phyloP scores from a whole-genome alignment of 2,888 invertebrate genomes.

The Stenolophus ochropezus region DNA sequence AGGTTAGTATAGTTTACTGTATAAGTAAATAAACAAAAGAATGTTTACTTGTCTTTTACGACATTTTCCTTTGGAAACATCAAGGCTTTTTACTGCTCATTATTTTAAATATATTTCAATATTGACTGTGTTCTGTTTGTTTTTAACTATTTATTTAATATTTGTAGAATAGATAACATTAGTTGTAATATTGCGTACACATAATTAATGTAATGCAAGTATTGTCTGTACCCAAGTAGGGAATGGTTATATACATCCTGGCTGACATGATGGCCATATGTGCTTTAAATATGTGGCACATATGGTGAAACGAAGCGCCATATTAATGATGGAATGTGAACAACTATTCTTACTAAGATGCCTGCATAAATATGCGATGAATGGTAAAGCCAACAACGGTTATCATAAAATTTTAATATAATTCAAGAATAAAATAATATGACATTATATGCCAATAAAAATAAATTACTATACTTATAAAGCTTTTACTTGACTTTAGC shows the following conservation, averaged over 20 bases:
- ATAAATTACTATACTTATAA: too few species aligned
- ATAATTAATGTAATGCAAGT: neutral
- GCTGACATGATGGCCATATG: conserved; percentile 1
- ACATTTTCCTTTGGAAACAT: neutral
- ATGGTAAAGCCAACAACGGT: neutral
- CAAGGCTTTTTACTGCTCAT: conserved; percentile 15
- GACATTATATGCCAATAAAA: too few species aligned
- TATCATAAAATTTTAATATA: conserved; percentile 10
- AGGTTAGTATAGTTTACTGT: neutral
- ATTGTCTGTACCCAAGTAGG: neutral
- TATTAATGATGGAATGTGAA: conserved; percentile 32
- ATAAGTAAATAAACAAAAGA: conserved; percentile 26
- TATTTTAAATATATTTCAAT: too few species aligned
- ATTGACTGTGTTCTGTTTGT: too few species aligned
- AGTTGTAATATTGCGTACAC: too few species aligned
- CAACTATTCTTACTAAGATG: conserved; percentile 14
- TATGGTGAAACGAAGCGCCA: conserved; percentile 43
- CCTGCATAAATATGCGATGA: conserved; percentile 29
- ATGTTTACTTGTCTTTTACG: conserved; percentile 17
- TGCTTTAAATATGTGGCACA: conserved; percentile 31
- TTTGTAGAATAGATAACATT: too few species aligned
- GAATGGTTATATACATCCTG: neutral
- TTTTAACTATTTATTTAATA: too few species aligned
- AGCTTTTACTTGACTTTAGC: too few species aligned
- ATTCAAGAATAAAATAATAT: too few species aligned